Base-by-base conservation (phyloP, 2,888 invertebrate genomes). In the Trachelus tabidus region DNA sequence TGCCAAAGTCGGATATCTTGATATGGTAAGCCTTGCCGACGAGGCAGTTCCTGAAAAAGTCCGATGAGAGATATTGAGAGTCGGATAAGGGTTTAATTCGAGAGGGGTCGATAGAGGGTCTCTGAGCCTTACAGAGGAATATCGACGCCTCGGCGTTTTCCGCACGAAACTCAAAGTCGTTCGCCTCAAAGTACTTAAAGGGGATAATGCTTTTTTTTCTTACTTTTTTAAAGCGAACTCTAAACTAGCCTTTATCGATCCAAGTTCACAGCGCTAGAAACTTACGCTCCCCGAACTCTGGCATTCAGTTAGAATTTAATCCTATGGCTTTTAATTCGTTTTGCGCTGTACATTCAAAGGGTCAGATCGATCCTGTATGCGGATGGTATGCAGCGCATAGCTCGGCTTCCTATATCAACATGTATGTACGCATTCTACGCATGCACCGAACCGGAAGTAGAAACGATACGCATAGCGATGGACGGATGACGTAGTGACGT, bases 1-100 rank as follows among this genome's bases (percentile, higher is more conserved):
- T 96, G 69, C 96, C 97, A 89, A 97, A 97, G 91, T 97, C 97
- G 84, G 95, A 95, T 84, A 97, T 95, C 92, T 97, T 97, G 81
- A 97, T 94, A 87, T 95, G 95, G 91, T 95, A 96, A 83, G 95
- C 95, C 89, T 95, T 95, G 82, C 97, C 97, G 79, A 98, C 95
- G 80, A 98, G 93, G 89, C 97, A 97, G 92, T 98, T 98, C 84
- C 97, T 95, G 92, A 12, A 92, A 90, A 79, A 56, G 56, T 56
- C 9, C 56, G 56, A 56, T 9, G 23, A 56, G 56, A 56, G 56
- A 56, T 56, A 56, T 23, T 56, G 56, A 56, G 56, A 56, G 56
- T 15, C 56, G 23, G 56, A 56, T 56, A 56, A 56, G 56, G 56
- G 23, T 56, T 56, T 56, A 56, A 56, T 56, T 56, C 56, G 23